These are phyloP conservation scores for Macrotrachela quadricornifera DNA, from an alignment of 1,140 invertebrate species.

Conservation along the genomic window DNA sequence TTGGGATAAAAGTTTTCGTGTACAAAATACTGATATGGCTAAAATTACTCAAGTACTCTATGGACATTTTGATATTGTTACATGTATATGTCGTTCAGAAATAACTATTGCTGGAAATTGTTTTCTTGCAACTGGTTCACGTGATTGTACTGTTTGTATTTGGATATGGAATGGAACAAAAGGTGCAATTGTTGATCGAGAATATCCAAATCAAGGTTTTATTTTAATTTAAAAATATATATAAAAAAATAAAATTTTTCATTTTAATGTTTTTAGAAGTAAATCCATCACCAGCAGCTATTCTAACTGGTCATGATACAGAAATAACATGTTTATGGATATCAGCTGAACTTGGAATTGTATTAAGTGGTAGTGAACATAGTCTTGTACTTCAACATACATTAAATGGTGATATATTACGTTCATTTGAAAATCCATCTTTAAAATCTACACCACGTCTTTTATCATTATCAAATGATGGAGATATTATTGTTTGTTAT, in stretches of 20 bases:
- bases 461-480: slow-evolving; percentile 76
- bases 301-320: slow-evolving; percentile 84
- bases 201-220: slow-evolving; percentile 26
- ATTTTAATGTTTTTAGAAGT: slow-evolving; percentile 31
- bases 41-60: slow-evolving; percentile 95
- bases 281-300: slow-evolving; percentile 73
- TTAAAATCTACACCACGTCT: slow-evolving; percentile 43
- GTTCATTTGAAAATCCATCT: slow-evolving; percentile 46
- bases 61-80: slow-evolving; percentile 93
- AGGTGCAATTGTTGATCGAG: slow-evolving; percentile 81
- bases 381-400: slow-evolving; percentile 90
- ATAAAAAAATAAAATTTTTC: not conserved
- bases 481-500: slow-evolving; percentile 80
- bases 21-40: slow-evolving; percentile 86
- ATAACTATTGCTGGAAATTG: slow-evolving; percentile 95
- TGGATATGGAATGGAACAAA: slow-evolving; percentile 89
- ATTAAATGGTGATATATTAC: slow-evolving; percentile 84
- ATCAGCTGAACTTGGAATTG: slow-evolving; percentile 41
- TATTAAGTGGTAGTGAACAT: slow-evolving; percentile 35
- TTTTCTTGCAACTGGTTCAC: slow-evolving; percentile 86
- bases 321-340: slow-evolving; percentile 80
- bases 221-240: not conserved
- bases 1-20: slow-evolving; percentile 95
- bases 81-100: slow-evolving; percentile 71
- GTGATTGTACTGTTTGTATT: slow-evolving; percentile 84